These are phyloP conservation scores for Idaea aversata DNA, from an alignment of 2,888 invertebrate genomes.

Conservation along the genomic window DNA sequence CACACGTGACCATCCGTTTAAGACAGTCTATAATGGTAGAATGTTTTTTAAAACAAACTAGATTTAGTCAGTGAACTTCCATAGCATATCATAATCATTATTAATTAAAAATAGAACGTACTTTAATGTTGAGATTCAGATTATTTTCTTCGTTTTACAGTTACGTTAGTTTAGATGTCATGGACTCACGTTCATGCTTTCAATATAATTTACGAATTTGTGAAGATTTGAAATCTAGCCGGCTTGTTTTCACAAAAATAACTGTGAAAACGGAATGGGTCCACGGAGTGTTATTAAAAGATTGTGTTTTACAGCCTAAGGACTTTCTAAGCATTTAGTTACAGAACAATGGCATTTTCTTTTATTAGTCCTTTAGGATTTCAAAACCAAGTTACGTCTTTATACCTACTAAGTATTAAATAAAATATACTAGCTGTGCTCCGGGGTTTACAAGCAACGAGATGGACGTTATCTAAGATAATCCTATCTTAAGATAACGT, in stretches of 20 bases:
- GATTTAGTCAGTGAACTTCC: no score
- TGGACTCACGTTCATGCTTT: not conserved
- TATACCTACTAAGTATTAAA: not conserved
- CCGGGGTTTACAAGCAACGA: not conserved
- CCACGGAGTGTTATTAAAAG: slow-evolving; percentile 1
- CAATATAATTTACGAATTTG: not conserved
- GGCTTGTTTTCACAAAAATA: not conserved
- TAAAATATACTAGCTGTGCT: not conserved
- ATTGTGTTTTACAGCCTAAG: not conserved
- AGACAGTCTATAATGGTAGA: no score
- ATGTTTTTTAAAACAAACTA: no score
- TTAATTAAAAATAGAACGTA: no score
- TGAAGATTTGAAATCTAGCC: not conserved
- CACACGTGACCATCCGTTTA: no score
- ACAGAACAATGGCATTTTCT: not conserved
- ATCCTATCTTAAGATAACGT: no score
- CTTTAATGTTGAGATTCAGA: no score
- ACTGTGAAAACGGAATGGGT: not conserved
- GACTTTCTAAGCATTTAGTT: not conserved
- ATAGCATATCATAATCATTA: no score
- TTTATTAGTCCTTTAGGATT: not conserved
- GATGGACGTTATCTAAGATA: no score
- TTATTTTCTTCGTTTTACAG: not conserved
- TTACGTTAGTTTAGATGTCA: not conserved
- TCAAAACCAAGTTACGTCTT: not conserved